These are phyloP conservation scores for Agrilus biguttatus DNA, from an alignment of 2,888 invertebrate species.

Conservation along the genomic window DNA sequence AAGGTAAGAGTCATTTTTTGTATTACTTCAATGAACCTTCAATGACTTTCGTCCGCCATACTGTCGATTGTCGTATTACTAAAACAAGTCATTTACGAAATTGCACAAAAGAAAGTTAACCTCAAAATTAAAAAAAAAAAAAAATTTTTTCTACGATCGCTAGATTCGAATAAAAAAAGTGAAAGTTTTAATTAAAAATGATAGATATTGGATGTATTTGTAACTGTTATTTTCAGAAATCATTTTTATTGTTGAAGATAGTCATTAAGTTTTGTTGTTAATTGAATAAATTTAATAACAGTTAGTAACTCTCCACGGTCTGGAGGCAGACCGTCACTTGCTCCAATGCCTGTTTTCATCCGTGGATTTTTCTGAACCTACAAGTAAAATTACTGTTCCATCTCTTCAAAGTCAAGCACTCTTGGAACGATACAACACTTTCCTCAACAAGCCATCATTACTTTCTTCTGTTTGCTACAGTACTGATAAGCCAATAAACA, in stretches of 20 bases:
- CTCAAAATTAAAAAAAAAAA: too few relatives aligned
- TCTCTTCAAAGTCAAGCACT: constrained; percentile 57
- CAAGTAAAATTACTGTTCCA: constrained; percentile 41
- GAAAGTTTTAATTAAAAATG: too few relatives aligned
- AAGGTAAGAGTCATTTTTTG: constrained; percentile 56
- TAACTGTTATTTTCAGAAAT: too few relatives aligned
- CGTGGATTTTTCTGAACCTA: constrained; percentile 62
- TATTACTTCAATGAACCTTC: neutral
- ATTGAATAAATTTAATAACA: constrained; percentile 24
- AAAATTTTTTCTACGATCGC: too few relatives aligned
- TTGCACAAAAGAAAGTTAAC: too few relatives aligned
- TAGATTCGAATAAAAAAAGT: too few relatives aligned
- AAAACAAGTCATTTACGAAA: too few relatives aligned
- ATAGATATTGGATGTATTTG: too few relatives aligned
- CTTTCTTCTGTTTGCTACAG: constrained; percentile 79
- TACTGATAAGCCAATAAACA: constrained; percentile 64
- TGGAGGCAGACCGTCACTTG: constrained; percentile 94
- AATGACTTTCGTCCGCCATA: constrained; percentile 6
- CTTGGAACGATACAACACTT: constrained; percentile 59
- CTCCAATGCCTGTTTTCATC: constrained; percentile 87
- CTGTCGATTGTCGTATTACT: neutral
- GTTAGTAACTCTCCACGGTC: constrained; percentile 83
- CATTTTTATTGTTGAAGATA: too few relatives aligned
- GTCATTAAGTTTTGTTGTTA: too few relatives aligned
- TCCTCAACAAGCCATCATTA: constrained; percentile 76